Evolutionary conservation across 2,888 invertebrate species (phyloP).

Genomic region (Harmothoe impar): DNA sequence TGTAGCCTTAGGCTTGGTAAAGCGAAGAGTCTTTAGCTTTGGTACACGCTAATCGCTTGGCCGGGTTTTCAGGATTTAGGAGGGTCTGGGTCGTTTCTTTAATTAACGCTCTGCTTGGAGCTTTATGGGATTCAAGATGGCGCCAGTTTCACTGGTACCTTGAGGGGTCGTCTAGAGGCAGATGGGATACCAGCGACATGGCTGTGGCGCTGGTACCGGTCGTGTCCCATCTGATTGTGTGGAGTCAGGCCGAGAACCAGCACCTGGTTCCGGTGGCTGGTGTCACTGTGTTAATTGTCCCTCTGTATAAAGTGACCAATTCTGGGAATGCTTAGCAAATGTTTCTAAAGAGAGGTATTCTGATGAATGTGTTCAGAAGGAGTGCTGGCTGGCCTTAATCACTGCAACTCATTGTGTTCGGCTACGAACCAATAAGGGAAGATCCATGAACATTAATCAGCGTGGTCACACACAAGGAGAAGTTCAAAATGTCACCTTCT

Average conservation of each 20-base stretch:
- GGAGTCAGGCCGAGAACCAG: background rate
- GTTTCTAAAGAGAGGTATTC: too few relatives aligned
- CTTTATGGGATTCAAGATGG: background rate
- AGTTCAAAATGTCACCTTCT: too few relatives aligned
- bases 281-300: too few relatives aligned
- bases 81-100: background rate
- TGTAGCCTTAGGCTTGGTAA: background rate
- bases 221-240: background rate
- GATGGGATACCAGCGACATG: background rate
- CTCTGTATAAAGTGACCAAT: too few relatives aligned
- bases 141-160: background rate
- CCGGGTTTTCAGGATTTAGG: background rate
- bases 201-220: background rate
- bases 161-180: background rate
- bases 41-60: background rate
- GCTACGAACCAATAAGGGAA: too few relatives aligned
- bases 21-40: background rate
- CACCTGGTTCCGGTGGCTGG: background rate
- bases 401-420: too few relatives aligned
- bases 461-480: too few relatives aligned
- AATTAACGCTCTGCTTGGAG: background rate
- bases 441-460: too few relatives aligned
- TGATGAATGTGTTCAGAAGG: too few relatives aligned
- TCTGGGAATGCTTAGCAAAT: too few relatives aligned
- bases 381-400: too few relatives aligned